Evolutionary conservation across 2,113 vertebrate genomes (phyloP), one percentile per base, ranked within the genome.

Genomic region (Archilochus colubris): DNA sequence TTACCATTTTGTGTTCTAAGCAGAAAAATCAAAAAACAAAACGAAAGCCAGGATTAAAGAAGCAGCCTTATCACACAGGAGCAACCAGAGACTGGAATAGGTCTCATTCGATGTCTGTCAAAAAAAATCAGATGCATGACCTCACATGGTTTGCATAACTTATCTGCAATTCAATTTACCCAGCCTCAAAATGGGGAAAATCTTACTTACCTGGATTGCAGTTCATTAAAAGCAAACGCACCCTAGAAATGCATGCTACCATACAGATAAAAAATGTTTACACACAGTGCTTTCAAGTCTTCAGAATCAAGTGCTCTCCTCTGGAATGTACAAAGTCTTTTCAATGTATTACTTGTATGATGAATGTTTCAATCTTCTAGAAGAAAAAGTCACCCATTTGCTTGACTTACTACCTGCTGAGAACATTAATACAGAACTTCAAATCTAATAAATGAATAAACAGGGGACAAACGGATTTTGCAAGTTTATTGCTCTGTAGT

Each of bases 181-280:
- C 63, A 82, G 55, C 61, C 73, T 85, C 55, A 69, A 82, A 88
- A 91, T 3, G 86, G 70, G 74, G 63, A 90, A 93, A 81, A 67
- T 79, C 74, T 64, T 72, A 96, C 95, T 97, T 96, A 95, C 90
- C 96, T 92, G 95, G 57, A 43, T 17, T 74, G 72, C 64, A n/a
- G 46, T 93, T 58, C 74, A 95, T 33, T 70, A 87, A 76, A 94
- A 77, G 14, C 76, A 70, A 84, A 94, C 1, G 15, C 38, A 7
- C 67, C 72, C 91, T 87, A 87, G 61, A 82, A 91, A 88, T 2
- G 27, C 43, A 43, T 8, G 13, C 70, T 95, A 82, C 51, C 59
- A 64, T 31, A 85, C n/a, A 76, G 40, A 75, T 20, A 79, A 64
- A 40, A 87, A 31, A 76, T 10, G n/a, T 25, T 80, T 38, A 74